Evolutionary conservation across 1,140 invertebrate genomes (phyloP).

Genomic region (Pogonognathellus flavescens): DNA sequence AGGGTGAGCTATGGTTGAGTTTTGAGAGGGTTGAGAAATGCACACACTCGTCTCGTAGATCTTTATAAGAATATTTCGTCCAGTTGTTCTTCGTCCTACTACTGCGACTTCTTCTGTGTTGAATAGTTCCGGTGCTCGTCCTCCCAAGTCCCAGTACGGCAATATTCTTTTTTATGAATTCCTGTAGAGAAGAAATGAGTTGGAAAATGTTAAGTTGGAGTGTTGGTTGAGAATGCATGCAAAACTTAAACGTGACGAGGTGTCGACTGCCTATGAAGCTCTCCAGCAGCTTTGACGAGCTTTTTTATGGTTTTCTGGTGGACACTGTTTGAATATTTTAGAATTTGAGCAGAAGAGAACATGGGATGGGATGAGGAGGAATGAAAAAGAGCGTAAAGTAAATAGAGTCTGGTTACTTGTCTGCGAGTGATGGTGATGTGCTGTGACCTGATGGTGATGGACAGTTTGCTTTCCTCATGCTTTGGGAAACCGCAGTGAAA

Average conservation of each 20-base stretch:
- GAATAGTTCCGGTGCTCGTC: no score
- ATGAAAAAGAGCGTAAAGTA: no score
- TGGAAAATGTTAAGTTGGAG: background rate
- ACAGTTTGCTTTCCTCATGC: background rate
- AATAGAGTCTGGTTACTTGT: slow-evolving; percentile 1
- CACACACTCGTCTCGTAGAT: no score
- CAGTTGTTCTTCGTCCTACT: no score
- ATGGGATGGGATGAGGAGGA: background rate
- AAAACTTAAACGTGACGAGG: slow-evolving; percentile 47
- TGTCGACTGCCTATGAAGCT: slow-evolving; percentile 51
- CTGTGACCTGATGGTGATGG: slow-evolving; percentile 28
- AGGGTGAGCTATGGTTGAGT: background rate
- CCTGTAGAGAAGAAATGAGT: slow-evolving; percentile 7
- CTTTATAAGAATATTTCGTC: no score
- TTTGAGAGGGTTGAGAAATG: background rate
- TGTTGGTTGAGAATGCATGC: slow-evolving; percentile 19
- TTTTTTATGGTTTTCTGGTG: slow-evolving; percentile 2
- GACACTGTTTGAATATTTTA: slow-evolving; percentile 39
- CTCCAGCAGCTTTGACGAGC: slow-evolving; percentile 25
- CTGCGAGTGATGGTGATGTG: slow-evolving; percentile 40
- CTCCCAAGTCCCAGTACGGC: background rate
- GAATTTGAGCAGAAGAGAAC: background rate
- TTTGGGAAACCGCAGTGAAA: slow-evolving; percentile 31
- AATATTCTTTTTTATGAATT: slow-evolving; percentile 52
- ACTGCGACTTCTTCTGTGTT: no score